Base-by-base conservation (phyloP, 2,888 invertebrate species). In the Hemaris fuciformis region DNA sequence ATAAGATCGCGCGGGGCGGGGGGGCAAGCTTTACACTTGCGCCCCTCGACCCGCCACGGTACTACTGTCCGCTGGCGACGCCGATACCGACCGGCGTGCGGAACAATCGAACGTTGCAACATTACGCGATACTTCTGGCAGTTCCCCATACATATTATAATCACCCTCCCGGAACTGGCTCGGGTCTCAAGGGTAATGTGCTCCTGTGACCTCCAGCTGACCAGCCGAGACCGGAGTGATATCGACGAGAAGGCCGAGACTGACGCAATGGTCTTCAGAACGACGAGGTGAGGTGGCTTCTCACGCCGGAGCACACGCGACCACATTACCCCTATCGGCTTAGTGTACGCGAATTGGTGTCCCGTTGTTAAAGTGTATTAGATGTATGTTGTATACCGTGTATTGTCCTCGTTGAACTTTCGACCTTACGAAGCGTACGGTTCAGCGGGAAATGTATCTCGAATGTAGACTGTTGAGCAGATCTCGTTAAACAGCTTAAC, bases 31-130 rank as follows among this genome's bases (percentile, higher is more conserved):
- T 53, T 53, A 53, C 53, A 53, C 53, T 31, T 53, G 25, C 53
- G 13, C 22, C 22, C 23, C 18, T 31, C 53, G 27, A 25, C 25
- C 25, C 48, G 13, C 48, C 48, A 48, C 27, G 10, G 31, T 27
- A 43, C 27, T 18, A 27, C 27, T 31, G 27, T 43, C 53, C 27
- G 31, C 53, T 31, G 27, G 53, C 22, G 10, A 18, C 25, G 48
- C 27, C 48, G 25, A 48, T 48, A 48, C 48, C 48, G 48, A 48
- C 48, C 27, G 15, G 23, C 25, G 27, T 27, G 18, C 42, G 42
- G 68, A 69, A 67, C 68, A 64, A 64, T 42, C 25, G 68, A 79
- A 80, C 79, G 79, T 76, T 71, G 22, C 27, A 27, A 27, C 27
- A 27, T 27, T 7, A 27, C 27, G 27, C 27, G 27, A n/a, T n/a